Percentiles rank a stretch among this genome's conserved stretches.
Conservation (phyloP, 2,113 vertebrate genomes). For the Callorhinus ursinus region DNA sequence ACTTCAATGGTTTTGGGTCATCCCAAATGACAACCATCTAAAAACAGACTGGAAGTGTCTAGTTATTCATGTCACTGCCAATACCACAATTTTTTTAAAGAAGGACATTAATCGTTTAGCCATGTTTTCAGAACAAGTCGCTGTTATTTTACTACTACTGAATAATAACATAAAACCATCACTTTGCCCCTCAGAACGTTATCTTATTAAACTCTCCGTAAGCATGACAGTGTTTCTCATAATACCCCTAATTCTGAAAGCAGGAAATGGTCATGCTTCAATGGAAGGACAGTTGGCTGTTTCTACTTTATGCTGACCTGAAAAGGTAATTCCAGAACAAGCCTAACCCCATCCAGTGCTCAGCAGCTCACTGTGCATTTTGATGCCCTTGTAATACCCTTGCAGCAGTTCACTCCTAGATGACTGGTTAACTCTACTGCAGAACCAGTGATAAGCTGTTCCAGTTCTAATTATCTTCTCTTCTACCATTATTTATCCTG, state of each 20-base stretch:
- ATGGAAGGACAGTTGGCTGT: background rate
- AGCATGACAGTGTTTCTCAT: background rate
- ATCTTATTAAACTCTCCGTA: background rate
- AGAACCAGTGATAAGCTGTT: background rate
- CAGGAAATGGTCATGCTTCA: background rate
- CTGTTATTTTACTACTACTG: background rate
- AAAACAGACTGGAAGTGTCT: background rate
- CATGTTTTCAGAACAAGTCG: background rate
- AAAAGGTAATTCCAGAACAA: slow-evolving; percentile 20
- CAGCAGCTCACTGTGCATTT: background rate
- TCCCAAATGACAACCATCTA: background rate
- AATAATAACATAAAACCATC: background rate
- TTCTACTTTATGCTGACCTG: background rate
- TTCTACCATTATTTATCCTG: background rate
- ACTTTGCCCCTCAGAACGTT: background rate
- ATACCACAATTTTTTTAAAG: background rate
- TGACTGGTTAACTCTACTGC: background rate
- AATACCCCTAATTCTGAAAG: background rate
- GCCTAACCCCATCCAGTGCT: background rate
- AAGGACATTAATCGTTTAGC: background rate
- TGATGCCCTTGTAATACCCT: background rate
- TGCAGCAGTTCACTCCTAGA: background rate
- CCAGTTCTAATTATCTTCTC: background rate
- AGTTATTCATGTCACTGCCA: background rate
- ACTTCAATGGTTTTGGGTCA: background rate